A percentile compares a stretch with the other conserved stretches of the same genome.
Evolutionary conservation across 2,888 invertebrate species (phyloP).

Genomic region (Beris morrisii): DNA sequence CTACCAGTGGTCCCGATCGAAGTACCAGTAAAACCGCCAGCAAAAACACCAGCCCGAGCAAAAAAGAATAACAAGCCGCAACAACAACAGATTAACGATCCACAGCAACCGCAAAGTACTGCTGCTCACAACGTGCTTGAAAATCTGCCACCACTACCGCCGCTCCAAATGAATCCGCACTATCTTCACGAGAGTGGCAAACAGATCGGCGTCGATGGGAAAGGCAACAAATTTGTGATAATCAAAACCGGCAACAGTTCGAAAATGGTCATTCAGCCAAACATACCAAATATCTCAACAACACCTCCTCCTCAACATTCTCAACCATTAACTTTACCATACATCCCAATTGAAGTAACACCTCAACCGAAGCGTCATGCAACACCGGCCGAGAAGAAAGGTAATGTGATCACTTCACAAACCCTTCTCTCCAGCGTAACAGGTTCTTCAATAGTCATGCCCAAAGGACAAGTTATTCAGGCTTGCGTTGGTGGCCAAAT

Average conservation of each 20-base stretch:
- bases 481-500: constrained; percentile 42
- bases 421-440: constrained; percentile 53
- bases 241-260: constrained; percentile 41
- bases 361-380: constrained; percentile 42
- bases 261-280: constrained; percentile 34
- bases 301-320: neutral
- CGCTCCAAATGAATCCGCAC: constrained; percentile 49
- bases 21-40: neutral
- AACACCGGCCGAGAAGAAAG: neutral
- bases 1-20: constrained; percentile 46
- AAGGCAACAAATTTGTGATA: constrained; percentile 53
- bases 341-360: constrained; percentile 26
- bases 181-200: constrained; percentile 51
- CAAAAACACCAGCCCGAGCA: neutral
- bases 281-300: constrained; percentile 18
- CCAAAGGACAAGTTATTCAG: constrained; percentile 7
- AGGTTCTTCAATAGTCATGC: constrained; percentile 43
- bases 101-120: constrained; percentile 52
- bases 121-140: constrained; percentile 48
- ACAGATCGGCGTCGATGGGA: constrained; percentile 45
- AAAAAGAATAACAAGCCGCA: neutral
- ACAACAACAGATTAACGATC: constrained; percentile 13
- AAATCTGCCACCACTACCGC: no score
- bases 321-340: neutral
- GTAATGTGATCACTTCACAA: constrained; percentile 45